Evolutionary conservation across 1,140 invertebrate genomes (phyloP).

Genomic region (Bombus confusus): DNA sequence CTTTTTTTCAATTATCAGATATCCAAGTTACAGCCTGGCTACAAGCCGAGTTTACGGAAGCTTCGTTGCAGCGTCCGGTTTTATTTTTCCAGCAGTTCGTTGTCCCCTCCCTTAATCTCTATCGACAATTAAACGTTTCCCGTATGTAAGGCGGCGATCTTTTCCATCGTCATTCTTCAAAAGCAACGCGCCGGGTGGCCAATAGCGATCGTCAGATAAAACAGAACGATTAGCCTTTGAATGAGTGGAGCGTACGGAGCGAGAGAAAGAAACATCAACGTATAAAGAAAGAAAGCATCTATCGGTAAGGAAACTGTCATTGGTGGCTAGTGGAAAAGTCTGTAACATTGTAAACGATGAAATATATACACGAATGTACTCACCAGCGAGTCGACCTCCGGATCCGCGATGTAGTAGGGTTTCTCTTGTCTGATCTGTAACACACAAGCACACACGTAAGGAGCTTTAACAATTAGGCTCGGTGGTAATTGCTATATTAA

Average conservation of each 20-base stretch:
- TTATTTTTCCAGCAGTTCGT: neutral
- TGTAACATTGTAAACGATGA: slow-evolving; percentile 15
- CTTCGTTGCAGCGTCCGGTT: neutral
- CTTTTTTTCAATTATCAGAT: neutral
- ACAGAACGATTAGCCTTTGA: slow-evolving; percentile 48
- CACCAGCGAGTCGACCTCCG: slow-evolving; percentile 98
- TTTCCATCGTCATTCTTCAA: slow-evolving; percentile 32
- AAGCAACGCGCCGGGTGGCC: slow-evolving; percentile 24
- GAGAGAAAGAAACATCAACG: neutral
- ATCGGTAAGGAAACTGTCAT: neutral
- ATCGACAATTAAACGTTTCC: slow-evolving; percentile 35
- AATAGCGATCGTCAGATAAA: slow-evolving; percentile 52
- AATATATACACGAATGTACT: slow-evolving; percentile 83
- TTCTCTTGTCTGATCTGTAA: slow-evolving; percentile 98
- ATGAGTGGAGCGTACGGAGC: neutral
- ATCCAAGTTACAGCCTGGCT: neutral
- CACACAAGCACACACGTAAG: slow-evolving; percentile 82
- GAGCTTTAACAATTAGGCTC: slow-evolving; percentile 77
- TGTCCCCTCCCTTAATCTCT: neutral
- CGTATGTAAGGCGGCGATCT: neutral
- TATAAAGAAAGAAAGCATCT: neutral
- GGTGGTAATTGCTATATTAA: slow-evolving; percentile 77
- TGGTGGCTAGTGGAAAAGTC: too few relatives aligned
- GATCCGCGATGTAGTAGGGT: slow-evolving; percentile 98
- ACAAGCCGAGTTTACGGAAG: neutral